Evolutionary conservation across 2,797 vertebrate genomes (phyloP).

Genomic region (Prionace glauca): DNA sequence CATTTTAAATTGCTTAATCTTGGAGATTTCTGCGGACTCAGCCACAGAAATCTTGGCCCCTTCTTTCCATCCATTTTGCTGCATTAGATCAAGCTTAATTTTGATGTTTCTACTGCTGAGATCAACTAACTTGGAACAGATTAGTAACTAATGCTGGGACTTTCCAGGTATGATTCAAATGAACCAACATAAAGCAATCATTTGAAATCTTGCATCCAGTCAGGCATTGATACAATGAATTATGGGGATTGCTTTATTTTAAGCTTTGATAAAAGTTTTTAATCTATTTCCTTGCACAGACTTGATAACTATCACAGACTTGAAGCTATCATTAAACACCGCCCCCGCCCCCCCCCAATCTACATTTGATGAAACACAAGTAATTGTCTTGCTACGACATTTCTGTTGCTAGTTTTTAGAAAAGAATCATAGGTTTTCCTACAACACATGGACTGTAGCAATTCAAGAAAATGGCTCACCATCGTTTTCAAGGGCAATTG

Average conservation of each 20-base stretch:
- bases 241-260: neutral
- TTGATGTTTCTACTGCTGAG: too few species aligned
- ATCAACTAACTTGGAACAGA: too few species aligned
- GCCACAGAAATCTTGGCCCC: neutral
- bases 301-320: too few species aligned
- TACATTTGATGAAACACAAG: neutral
- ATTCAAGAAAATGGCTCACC: too few species aligned
- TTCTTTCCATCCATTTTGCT: neutral
- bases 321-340: neutral
- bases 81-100: too few species aligned
- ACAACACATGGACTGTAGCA: too few species aligned
- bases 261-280: neutral
- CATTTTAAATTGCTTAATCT: neutral
- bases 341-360: neutral
- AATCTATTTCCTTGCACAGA: neutral
- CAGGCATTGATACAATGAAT: too few species aligned
- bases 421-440: neutral
- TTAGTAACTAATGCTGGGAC: neutral
- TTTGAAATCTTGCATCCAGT: neutral
- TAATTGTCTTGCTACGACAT: neutral
- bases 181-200: neutral
- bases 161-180: constrained; percentile 6
- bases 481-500: too few species aligned
- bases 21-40: neutral
- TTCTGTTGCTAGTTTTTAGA: neutral